These are phyloP conservation scores for Clitarchus hookeri DNA, from an alignment of 2,888 invertebrate genomes.

Conservation along the genomic window DNA sequence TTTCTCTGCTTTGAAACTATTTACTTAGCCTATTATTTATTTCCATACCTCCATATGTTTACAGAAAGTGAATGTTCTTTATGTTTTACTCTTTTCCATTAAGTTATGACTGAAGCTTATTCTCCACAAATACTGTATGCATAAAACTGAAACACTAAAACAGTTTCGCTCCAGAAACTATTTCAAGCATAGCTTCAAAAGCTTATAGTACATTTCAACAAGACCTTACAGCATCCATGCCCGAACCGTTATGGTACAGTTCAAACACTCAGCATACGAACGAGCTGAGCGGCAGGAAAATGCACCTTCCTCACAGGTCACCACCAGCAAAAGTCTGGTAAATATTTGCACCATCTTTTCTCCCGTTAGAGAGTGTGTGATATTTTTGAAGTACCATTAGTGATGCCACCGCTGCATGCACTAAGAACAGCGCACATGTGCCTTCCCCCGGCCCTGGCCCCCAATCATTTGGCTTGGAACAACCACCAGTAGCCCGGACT, in stretches of 20 bases:
- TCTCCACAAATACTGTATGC: conserved; percentile 14
- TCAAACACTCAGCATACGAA: background rate
- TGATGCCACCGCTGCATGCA: too few relatives aligned
- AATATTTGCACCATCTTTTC: too few relatives aligned
- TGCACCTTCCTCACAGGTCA: background rate
- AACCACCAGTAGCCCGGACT: background rate
- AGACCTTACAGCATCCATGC: background rate
- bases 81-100: background rate
- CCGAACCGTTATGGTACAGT: too few relatives aligned
- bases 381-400: too few relatives aligned
- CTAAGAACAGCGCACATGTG: too few relatives aligned
- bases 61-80: background rate
- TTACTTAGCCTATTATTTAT: conserved; percentile 20
- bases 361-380: too few relatives aligned
- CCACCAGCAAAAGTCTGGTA: background rate
- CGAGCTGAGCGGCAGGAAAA: background rate
- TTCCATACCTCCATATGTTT: background rate
- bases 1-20: background rate
- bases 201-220: background rate
- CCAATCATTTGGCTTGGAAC: background rate
- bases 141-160: conserved; percentile 7
- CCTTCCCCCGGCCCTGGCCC: too few relatives aligned
- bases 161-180: background rate
- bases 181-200: background rate
- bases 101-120: background rate